phyloP scores from a whole-genome alignment of 2,113 vertebrate species.

The Periophthalmus modestus region DNA sequence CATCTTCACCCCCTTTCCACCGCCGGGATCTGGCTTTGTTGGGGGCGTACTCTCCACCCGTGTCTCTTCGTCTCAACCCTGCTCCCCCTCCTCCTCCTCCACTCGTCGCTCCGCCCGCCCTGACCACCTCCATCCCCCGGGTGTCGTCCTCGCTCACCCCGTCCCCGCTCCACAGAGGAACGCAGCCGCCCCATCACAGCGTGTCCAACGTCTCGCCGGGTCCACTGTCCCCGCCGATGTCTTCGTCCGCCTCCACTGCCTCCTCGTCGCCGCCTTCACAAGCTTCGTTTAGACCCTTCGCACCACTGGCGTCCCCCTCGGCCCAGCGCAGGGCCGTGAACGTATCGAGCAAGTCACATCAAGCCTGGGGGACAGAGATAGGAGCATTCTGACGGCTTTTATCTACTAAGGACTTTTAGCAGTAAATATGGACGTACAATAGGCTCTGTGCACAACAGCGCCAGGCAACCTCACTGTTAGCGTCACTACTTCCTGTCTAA shows the following conservation, averaged over 20 bases:
- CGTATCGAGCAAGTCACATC: slow-evolving; percentile 73
- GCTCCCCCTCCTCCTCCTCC: slow-evolving; percentile 33
- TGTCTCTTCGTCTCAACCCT: slow-evolving; percentile 74
- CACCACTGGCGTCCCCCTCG: slow-evolving; percentile 70
- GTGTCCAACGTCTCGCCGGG: slow-evolving; percentile 69
- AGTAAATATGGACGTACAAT: slow-evolving; percentile 25
- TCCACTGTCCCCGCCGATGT: slow-evolving; percentile 58
- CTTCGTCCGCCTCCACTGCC: slow-evolving; percentile 56
- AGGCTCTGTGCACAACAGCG: neutral
- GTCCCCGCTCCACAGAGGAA: slow-evolving; percentile 54
- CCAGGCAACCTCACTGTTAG: too few relatives aligned
- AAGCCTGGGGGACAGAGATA: slow-evolving; percentile 87
- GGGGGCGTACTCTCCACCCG: slow-evolving; percentile 75
- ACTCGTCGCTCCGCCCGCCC: slow-evolving; percentile 66
- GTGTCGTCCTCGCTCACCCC: slow-evolving; percentile 66
- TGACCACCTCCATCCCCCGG: slow-evolving; percentile 61
- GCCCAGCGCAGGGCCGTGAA: slow-evolving; percentile 65
- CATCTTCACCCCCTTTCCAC: slow-evolving; percentile 67
- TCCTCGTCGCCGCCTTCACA: slow-evolving; percentile 56
- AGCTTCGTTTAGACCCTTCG: slow-evolving; percentile 77
- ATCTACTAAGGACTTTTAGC: slow-evolving; percentile 29
- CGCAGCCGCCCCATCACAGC: slow-evolving; percentile 73
- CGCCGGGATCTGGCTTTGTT: slow-evolving; percentile 80
- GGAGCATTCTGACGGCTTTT: slow-evolving; percentile 85
- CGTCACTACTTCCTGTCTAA: too few relatives aligned